A percentile compares a stretch with the other conserved stretches of the same genome.
Evolutionary conservation across 2,888 invertebrate species (phyloP).

Genomic region (Exephanes ischioxanthus): DNA sequence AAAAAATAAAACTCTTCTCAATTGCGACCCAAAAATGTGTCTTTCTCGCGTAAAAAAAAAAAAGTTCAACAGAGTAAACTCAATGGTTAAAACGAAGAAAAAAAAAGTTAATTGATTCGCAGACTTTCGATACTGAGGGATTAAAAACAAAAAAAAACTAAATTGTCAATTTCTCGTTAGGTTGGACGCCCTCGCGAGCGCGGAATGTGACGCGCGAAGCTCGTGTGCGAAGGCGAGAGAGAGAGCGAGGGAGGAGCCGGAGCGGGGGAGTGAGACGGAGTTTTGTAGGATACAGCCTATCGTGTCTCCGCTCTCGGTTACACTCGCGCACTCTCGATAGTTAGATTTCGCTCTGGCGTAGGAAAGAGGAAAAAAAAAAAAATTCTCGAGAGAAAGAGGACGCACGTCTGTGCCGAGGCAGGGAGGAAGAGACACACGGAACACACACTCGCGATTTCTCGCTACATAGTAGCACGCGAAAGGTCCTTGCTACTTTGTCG

Average conservation of each 20-base stretch:
- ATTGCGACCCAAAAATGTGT: not conserved
- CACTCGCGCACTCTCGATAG: not conserved
- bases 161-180: slow-evolving; percentile 23
- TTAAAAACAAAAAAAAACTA: not conserved
- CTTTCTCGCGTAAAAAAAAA: not conserved
- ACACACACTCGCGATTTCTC: slow-evolving; percentile 14
- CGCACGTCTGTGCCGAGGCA: not conserved
- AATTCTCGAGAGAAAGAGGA: not conserved
- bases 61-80: not conserved
- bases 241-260: not conserved
- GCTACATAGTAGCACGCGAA: slow-evolving; percentile 11
- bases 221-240: slow-evolving; percentile 35
- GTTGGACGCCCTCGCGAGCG: slow-evolving; percentile 34
- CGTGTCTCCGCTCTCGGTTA: slow-evolving; percentile 6
- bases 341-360: not conserved
- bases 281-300: not conserved
- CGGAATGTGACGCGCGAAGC: slow-evolving; percentile 37
- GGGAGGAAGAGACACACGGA: not conserved
- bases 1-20: not conserved
- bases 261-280: too few relatives aligned
- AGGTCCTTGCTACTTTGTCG: slow-evolving; percentile 22
- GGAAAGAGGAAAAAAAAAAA: not conserved
- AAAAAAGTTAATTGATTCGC: not conserved
- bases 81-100: not conserved
- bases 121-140: not conserved